Conservation (phyloP, 2,113 vertebrate genomes). For the Tragelaphus imberbis region DNA sequence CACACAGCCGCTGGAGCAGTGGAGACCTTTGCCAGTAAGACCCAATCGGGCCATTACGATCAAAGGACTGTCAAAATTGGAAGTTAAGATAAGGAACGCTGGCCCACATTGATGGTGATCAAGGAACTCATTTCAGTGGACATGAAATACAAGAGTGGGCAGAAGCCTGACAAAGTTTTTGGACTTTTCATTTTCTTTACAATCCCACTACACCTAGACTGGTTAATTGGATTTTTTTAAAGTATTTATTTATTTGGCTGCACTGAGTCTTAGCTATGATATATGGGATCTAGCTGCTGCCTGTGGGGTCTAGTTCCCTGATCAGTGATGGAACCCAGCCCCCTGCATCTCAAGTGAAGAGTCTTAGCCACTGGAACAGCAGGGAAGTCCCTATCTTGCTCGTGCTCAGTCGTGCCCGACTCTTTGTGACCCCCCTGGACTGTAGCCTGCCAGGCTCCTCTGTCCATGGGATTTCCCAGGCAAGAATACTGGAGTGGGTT, state of each 20-base stretch:
- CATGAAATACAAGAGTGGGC: neutral
- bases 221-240: neutral
- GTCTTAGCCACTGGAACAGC: neutral
- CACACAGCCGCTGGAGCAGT: neutral
- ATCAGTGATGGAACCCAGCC: neutral
- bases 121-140: neutral
- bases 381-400: neutral
- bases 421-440: neutral
- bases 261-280: neutral
- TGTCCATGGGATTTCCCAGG: neutral
- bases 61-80: neutral
- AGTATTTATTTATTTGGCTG: neutral
- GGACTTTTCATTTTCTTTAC: neutral
- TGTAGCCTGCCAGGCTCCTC: neutral
- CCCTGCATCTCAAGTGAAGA: neutral
- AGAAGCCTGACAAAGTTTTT: neutral
- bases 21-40: neutral
- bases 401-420: accelerated
- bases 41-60: neutral
- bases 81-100: neutral
- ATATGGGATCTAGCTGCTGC: neutral
- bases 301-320: neutral
- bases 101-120: neutral
- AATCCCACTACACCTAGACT: neutral
- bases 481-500: neutral